Evolutionary conservation across 1,140 invertebrate species (phyloP).

Genomic region (Bombus pyrosoma): DNA sequence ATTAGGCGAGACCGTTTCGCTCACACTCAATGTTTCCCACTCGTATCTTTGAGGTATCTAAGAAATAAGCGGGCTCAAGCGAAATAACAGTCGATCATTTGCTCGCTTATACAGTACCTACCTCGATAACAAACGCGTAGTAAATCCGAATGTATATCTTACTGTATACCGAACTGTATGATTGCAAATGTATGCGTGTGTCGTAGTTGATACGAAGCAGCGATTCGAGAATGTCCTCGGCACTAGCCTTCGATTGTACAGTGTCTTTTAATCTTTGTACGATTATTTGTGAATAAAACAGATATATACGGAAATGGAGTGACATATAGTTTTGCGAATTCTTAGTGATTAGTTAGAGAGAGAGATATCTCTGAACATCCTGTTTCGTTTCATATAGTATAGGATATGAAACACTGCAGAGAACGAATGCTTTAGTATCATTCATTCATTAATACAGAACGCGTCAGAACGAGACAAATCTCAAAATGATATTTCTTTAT

Average conservation of each 20-base stretch:
- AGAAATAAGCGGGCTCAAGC: too few relatives aligned
- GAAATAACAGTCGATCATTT: too few relatives aligned
- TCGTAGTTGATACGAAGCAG: background rate
- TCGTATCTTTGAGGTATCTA: background rate
- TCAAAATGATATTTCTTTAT: background rate
- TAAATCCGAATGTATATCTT: background rate
- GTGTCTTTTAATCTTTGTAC: background rate
- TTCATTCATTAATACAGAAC: background rate
- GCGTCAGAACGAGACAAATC: too few relatives aligned
- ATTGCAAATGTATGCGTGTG: background rate
- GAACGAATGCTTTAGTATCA: background rate
- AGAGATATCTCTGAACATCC: constrained; percentile 23
- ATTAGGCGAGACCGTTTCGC: background rate
- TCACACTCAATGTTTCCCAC: background rate
- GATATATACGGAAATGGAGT: background rate
- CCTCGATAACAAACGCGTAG: too few relatives aligned
- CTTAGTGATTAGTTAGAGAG: background rate
- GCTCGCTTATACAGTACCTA: too few relatives aligned
- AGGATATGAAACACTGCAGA: background rate
- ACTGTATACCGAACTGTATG: background rate
- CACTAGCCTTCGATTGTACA: background rate
- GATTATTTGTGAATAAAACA: background rate
- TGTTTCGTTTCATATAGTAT: background rate
- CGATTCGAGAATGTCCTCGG: background rate
- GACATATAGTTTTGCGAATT: background rate